phyloP scores from a whole-genome alignment of 2,888 invertebrate species.

The Drosophila cognata region DNA sequence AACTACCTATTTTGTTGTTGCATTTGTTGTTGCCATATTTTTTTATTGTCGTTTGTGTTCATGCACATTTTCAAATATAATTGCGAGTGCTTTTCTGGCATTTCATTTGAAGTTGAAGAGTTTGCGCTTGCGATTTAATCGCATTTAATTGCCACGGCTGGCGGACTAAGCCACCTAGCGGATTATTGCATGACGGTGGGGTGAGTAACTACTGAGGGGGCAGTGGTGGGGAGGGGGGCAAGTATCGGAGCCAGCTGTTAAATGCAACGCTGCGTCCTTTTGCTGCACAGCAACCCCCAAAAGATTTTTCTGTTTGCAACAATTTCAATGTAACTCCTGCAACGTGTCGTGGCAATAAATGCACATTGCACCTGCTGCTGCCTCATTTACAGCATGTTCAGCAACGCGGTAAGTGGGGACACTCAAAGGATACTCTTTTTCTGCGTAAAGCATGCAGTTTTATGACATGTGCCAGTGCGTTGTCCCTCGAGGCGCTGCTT shows the following conservation, averaged over 20 bases:
- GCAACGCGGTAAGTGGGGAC: not conserved
- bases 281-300: conserved; percentile 52
- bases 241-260: conserved; percentile 56
- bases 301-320: conserved; percentile 66
- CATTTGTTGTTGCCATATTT: conserved; percentile 59
- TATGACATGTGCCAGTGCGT: conserved; percentile 43
- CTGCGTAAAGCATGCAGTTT: conserved; percentile 39
- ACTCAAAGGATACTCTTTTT: not conserved
- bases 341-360: conserved; percentile 11
- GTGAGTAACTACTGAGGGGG: not conserved
- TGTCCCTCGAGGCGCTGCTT: conserved; percentile 21
- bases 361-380: conserved; percentile 50
- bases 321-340: conserved; percentile 42
- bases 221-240: not conserved
- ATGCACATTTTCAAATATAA: conserved; percentile 76
- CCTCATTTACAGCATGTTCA: conserved; percentile 32
- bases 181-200: conserved; percentile 46
- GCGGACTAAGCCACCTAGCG: conserved; percentile 48
- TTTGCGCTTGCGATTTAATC: conserved; percentile 76
- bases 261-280: conserved; percentile 48
- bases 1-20: conserved; percentile 22
- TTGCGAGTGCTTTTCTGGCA: conserved; percentile 71
- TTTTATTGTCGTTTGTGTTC: conserved; percentile 61
- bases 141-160: conserved; percentile 72
- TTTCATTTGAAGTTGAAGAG: conserved; percentile 73